phyloP scores from a whole-genome alignment of 2,888 invertebrate species.

The Limnephilus marmoratus region DNA sequence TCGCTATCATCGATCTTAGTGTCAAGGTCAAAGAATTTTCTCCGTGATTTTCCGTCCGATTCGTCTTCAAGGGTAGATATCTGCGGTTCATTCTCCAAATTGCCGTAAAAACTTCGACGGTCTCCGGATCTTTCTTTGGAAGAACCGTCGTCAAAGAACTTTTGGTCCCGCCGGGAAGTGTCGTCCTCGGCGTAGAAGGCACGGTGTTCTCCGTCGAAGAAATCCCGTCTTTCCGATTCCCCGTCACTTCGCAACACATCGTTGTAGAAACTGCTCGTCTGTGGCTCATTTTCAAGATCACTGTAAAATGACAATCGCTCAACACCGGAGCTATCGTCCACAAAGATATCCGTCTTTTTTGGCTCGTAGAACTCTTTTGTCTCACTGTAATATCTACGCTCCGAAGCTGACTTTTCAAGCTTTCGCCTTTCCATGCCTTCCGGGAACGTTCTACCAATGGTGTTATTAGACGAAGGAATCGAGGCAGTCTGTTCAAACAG shows the following conservation, averaged over 20 bases:
- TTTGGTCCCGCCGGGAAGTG: slow-evolving; percentile 51
- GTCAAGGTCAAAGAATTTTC: slow-evolving; percentile 57
- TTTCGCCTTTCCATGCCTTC: slow-evolving; percentile 27
- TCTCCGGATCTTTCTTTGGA: slow-evolving; percentile 46
- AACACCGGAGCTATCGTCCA: slow-evolving; percentile 59
- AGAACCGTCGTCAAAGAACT: slow-evolving; percentile 60
- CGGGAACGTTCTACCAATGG: neutral
- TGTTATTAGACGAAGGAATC: neutral
- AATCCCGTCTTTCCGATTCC: slow-evolving; percentile 46
- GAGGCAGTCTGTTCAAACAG: slow-evolving; percentile 41
- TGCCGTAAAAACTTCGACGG: slow-evolving; percentile 58
- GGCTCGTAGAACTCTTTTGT: slow-evolving; percentile 67
- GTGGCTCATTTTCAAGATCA: slow-evolving; percentile 58
- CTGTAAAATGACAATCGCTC: slow-evolving; percentile 61
- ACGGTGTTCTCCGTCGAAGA: slow-evolving; percentile 50
- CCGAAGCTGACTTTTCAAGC: slow-evolving; percentile 70
- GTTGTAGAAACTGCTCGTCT: slow-evolving; percentile 49
- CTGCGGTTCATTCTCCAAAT: slow-evolving; percentile 51
- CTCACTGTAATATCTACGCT: slow-evolving; percentile 70
- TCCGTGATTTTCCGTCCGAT: slow-evolving; percentile 44
- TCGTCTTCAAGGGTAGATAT: slow-evolving; percentile 37
- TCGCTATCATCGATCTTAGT: slow-evolving; percentile 59
- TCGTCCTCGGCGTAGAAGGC: slow-evolving; percentile 58
- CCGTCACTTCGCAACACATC: slow-evolving; percentile 53
- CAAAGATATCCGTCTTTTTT: slow-evolving; percentile 65